phyloP scores from a whole-genome alignment of 2,797 vertebrate genomes.

The Micropoecilia bifurca region DNA sequence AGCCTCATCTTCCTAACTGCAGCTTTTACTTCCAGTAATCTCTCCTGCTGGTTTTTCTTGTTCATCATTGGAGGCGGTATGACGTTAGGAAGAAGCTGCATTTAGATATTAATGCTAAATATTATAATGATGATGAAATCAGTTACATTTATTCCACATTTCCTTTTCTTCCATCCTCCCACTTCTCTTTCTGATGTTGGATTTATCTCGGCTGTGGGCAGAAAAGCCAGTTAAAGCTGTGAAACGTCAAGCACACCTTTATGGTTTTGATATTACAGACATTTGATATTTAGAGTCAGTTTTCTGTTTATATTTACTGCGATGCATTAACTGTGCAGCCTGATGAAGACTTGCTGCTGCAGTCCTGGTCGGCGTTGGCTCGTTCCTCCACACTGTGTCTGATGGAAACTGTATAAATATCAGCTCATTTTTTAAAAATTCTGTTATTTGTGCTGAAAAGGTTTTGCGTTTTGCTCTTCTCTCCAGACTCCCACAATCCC shows the following conservation, averaged over 20 bases:
- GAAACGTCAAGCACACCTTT: neutral
- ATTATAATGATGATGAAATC: neutral
- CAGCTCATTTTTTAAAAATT: neutral
- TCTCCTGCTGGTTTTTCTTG: neutral
- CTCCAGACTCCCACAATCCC: conserved; percentile 2
- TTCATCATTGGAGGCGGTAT: neutral
- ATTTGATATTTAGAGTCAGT: neutral
- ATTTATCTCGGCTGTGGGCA: neutral
- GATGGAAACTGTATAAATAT: neutral
- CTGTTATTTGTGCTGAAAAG: neutral
- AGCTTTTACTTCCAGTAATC: neutral
- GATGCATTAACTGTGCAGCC: neutral
- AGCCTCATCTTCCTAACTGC: neutral
- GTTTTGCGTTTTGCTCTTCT: neutral
- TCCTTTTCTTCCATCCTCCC: neutral
- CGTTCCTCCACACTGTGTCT: neutral
- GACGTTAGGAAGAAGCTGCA: neutral
- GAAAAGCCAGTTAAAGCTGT: neutral
- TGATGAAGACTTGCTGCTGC: neutral
- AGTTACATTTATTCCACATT: neutral
- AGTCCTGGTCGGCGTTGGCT: neutral
- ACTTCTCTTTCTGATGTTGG: neutral
- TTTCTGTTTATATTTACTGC: neutral
- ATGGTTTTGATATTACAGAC: neutral
- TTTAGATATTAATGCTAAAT: neutral